Percentiles rank a stretch among this genome's conserved stretches.
phyloP scores from a whole-genome alignment of 2,797 vertebrate genomes.

The Odontamblyopus lacepedii region DNA sequence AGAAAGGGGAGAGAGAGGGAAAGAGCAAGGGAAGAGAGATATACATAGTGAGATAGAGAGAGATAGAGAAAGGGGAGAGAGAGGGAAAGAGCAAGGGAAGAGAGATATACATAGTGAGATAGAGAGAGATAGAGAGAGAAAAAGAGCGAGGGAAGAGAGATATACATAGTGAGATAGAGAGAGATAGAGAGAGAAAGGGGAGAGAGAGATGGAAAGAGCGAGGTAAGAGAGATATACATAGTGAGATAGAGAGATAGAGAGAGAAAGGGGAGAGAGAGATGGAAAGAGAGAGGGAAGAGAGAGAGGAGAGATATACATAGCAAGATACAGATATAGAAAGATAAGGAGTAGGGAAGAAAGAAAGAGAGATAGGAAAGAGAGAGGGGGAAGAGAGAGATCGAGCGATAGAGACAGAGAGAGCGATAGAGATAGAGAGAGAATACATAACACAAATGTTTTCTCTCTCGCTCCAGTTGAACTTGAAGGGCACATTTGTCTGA shows the following conservation, averaged over 20 bases:
- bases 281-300: not conserved
- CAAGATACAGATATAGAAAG: not conserved
- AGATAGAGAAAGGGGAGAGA: no score
- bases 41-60: no score
- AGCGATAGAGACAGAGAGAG: not conserved
- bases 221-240: no score
- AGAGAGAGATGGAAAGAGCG: no score
- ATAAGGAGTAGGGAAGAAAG: not conserved
- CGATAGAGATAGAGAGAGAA: not conserved
- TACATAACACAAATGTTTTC: not conserved
- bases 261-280: no score
- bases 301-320: not conserved
- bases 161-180: no score
- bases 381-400: not conserved
- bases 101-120: not conserved
- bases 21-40: no score
- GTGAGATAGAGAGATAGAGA: no score
- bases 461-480: not conserved
- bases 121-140: no score
- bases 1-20: no score
- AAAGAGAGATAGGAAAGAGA: not conserved
- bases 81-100: not conserved
- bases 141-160: not conserved
- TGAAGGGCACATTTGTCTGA: no score
- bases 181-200: no score